A percentile compares a stretch with the other conserved stretches of the same genome.
These are phyloP conservation scores for Zygothrica quintamaculata DNA, from an alignment of 2,888 invertebrate genomes.

Conservation along the genomic window DNA sequence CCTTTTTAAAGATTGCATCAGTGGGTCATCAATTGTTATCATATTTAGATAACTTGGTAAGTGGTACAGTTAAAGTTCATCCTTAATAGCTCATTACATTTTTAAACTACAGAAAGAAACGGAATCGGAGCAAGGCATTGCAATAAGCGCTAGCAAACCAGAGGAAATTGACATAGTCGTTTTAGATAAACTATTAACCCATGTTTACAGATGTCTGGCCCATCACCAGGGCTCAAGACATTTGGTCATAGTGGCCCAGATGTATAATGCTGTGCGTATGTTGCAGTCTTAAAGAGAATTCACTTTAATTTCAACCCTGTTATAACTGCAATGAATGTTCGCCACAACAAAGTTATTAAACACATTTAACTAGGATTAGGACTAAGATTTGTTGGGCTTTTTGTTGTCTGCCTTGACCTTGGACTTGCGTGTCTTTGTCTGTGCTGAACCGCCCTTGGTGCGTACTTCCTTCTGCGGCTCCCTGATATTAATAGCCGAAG, in stretches of 20 bases:
- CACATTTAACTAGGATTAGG: slow-evolving; percentile 6
- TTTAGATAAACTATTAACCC: slow-evolving; percentile 83
- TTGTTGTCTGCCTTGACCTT: slow-evolving; percentile 13
- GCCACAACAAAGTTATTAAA: slow-evolving; percentile 19
- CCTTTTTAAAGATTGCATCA: slow-evolving; percentile 89
- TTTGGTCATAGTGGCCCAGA: slow-evolving; percentile 84
- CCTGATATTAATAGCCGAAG: slow-evolving; percentile 50
- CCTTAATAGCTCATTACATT: background rate
- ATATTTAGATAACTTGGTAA: slow-evolving; percentile 90
- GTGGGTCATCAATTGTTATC: slow-evolving; percentile 91
- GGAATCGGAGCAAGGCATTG: slow-evolving; percentile 49
- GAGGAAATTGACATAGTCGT: slow-evolving; percentile 79
- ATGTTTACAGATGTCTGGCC: slow-evolving; percentile 84
- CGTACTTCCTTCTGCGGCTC: slow-evolving; percentile 30
- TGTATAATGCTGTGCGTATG: slow-evolving; percentile 85
- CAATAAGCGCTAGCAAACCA: slow-evolving; percentile 78
- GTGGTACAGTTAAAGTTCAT: slow-evolving; percentile 47
- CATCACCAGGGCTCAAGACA: slow-evolving; percentile 83
- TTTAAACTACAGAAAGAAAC: slow-evolving; percentile 51
- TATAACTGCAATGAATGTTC: slow-evolving; percentile 22
- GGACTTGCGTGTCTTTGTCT: slow-evolving; percentile 5
- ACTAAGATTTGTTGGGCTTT: slow-evolving; percentile 5
- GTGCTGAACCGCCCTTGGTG: slow-evolving; percentile 16
- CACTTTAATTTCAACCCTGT: slow-evolving; percentile 39
- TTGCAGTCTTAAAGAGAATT: slow-evolving; percentile 64